These are phyloP conservation scores for Tauraco erythrolophus DNA, from an alignment of 2,113 vertebrate genomes.

Conservation along the genomic window DNA sequence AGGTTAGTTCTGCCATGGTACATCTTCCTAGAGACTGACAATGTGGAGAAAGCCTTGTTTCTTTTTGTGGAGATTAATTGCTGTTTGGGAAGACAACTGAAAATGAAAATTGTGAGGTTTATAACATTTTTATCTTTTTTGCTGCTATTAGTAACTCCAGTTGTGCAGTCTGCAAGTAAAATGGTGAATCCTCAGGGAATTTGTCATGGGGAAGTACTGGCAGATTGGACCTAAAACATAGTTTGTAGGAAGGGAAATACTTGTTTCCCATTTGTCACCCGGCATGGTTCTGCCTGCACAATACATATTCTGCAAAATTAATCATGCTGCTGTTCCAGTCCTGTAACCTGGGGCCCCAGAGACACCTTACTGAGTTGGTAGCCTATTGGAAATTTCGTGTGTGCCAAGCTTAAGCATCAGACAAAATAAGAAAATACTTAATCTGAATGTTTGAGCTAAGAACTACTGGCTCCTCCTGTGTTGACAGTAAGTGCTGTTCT, in stretches of 20 bases:
- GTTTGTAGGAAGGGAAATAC: background rate
- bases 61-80: background rate
- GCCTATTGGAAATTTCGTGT: background rate
- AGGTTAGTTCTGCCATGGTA: background rate
- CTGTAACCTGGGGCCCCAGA: background rate
- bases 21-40: background rate
- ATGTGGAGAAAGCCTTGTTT: background rate
- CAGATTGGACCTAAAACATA: background rate
- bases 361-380: background rate
- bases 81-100: background rate
- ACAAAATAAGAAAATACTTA: background rate
- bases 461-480: background rate
- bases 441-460: background rate
- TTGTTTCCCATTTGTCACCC: background rate
- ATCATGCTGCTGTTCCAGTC: accelerated
- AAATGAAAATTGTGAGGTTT: background rate
- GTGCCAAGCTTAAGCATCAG: background rate
- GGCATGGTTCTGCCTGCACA: background rate
- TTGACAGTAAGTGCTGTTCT: background rate
- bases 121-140: background rate
- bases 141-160: background rate
- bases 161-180: background rate
- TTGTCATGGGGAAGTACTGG: background rate
- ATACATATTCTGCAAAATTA: background rate
- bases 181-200: background rate